phyloP scores from a whole-genome alignment of 2,797 vertebrate genomes.

The Anableps anableps region DNA sequence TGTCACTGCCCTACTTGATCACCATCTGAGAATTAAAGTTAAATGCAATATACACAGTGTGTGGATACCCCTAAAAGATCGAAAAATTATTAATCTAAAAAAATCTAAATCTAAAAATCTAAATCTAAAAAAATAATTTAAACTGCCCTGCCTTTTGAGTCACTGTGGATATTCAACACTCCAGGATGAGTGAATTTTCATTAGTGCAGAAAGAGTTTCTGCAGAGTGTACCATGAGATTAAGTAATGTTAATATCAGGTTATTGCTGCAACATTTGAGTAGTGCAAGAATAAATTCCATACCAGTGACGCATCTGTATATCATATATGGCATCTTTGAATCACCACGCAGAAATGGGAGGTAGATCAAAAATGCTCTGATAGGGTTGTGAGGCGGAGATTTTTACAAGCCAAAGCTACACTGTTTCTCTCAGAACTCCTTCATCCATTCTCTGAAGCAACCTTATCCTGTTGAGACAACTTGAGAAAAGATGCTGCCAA shows the following conservation, averaged over 20 bases:
- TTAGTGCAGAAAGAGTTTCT: neutral
- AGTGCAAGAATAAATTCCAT: neutral
- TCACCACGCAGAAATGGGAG: too few species aligned
- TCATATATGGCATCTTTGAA: neutral
- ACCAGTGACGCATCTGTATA: neutral
- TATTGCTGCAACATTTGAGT: neutral
- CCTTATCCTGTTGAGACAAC: neutral
- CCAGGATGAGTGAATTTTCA: neutral
- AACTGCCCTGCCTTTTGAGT: neutral
- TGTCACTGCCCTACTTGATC: neutral
- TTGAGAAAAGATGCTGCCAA: neutral
- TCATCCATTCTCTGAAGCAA: neutral
- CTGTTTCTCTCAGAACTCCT: neutral
- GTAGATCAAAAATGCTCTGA: neutral
- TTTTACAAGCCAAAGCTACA: neutral
- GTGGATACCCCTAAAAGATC: neutral
- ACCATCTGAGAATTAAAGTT: neutral
- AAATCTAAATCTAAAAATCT: too few species aligned
- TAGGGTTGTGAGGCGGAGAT: neutral
- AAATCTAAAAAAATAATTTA: too few species aligned
- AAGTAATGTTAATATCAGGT: neutral
- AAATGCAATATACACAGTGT: neutral
- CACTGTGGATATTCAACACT: neutral
- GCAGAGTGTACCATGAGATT: neutral
- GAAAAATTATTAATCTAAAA: too few species aligned